phyloP scores from a whole-genome alignment of 1,140 invertebrate genomes.

The Olivierus martensii region DNA sequence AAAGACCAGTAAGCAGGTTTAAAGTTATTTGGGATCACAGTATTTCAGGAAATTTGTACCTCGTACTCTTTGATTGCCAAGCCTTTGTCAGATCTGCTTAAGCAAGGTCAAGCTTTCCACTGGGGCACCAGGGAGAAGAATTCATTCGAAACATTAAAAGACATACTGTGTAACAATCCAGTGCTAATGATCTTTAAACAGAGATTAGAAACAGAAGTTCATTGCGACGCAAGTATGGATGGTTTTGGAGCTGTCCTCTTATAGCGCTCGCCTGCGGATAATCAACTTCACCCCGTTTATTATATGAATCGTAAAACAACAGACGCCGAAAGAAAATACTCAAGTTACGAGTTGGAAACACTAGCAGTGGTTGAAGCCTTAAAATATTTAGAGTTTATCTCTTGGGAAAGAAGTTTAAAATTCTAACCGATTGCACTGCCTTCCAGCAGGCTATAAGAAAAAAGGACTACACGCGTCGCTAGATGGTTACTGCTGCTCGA shows the following conservation, averaged over 20 bases:
- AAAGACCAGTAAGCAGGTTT: not conserved
- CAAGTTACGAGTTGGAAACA: not conserved
- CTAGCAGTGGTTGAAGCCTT: not conserved
- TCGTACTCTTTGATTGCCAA: slow-evolving; percentile 23
- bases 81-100: slow-evolving; percentile 18
- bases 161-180: not conserved
- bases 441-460: not conserved
- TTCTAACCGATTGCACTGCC: not conserved
- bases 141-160: slow-evolving; percentile 13
- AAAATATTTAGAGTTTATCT: not conserved
- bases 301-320: not conserved
- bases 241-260: not conserved
- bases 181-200: not conserved
- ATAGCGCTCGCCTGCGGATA: not conserved
- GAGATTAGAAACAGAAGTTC: not conserved
- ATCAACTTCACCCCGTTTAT: not conserved
- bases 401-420: not conserved
- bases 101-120: slow-evolving; percentile 3
- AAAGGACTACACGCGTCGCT: not conserved
- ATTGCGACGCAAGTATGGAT: not conserved
- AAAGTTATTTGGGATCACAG: slow-evolving; percentile 14
- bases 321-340: not conserved
- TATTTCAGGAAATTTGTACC: slow-evolving; percentile 35
- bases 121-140: slow-evolving; percentile 5
- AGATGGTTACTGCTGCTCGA: not conserved